Evolutionary conservation across 2,888 invertebrate genomes (phyloP).

Genomic region (Drosophila monieri): DNA sequence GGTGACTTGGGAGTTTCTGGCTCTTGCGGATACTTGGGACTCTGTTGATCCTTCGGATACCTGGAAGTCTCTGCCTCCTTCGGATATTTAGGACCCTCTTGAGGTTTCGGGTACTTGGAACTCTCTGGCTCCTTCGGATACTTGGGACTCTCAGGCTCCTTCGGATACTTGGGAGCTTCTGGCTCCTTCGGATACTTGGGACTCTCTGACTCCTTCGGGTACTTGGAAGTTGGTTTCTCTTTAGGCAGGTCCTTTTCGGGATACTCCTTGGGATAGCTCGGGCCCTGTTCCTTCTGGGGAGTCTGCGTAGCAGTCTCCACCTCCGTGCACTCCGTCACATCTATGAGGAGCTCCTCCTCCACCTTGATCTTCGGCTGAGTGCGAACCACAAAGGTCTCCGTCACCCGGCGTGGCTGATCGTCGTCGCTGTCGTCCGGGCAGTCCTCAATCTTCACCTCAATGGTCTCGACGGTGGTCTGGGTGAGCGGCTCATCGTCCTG

Average conservation of each 20-base stretch:
- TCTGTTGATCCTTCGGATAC: slow-evolving; percentile 22
- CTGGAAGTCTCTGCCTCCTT: not conserved
- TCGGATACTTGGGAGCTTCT: not conserved
- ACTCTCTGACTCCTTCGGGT: not conserved
- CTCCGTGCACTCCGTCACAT: slow-evolving; percentile 44
- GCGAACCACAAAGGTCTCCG: slow-evolving; percentile 51
- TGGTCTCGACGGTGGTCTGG: slow-evolving; percentile 50
- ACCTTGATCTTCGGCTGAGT: slow-evolving; percentile 62
- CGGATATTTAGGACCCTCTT: too few relatives aligned
- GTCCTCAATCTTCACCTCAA: slow-evolving; percentile 81
- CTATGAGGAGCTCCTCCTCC: slow-evolving; percentile 53
- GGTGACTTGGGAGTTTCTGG: not conserved
- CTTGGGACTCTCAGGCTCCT: not conserved
- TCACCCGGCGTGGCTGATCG: slow-evolving; percentile 41
- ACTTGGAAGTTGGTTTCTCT: not conserved
- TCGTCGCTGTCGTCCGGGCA: slow-evolving; percentile 80
- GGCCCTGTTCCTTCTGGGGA: not conserved
- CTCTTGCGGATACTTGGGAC: not conserved
- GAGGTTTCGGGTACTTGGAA: not conserved
- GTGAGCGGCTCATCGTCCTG: slow-evolving; percentile 32
- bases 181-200: slow-evolving; percentile 1
- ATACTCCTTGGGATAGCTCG: not conserved
- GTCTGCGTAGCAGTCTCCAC: not conserved
- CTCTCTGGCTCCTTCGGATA: not conserved
- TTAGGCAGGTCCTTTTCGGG: not conserved